Evolutionary conservation across 1,140 invertebrate genomes (phyloP).

Genomic region (Dinoponera quadriceps): DNA sequence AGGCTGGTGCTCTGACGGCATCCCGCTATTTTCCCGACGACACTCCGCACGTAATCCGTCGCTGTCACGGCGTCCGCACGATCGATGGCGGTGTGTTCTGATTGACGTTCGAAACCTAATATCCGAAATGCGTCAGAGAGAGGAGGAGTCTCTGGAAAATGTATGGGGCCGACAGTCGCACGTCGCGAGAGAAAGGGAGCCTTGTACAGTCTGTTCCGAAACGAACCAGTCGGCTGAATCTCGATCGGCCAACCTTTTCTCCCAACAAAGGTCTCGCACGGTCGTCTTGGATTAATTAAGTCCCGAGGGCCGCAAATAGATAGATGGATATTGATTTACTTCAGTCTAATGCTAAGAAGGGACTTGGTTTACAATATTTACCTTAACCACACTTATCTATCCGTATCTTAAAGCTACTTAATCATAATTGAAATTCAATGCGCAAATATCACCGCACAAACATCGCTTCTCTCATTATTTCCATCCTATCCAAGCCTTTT

Average conservation of each 20-base stretch:
- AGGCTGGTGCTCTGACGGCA: not conserved
- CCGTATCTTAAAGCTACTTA: too few relatives aligned
- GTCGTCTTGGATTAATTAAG: not conserved
- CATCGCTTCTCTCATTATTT: too few relatives aligned
- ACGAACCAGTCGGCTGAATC: not conserved
- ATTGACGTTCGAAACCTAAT: conserved; percentile 73
- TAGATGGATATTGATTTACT: too few relatives aligned
- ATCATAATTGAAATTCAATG: too few relatives aligned
- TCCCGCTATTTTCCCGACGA: conserved; percentile 50
- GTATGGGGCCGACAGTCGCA: conserved; percentile 48
- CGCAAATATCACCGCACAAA: too few relatives aligned
- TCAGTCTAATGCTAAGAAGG: too few relatives aligned
- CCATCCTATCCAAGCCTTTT: too few relatives aligned
- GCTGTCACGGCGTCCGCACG: conserved; percentile 49
- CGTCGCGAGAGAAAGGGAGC: conserved; percentile 43
- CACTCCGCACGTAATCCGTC: conserved; percentile 58
- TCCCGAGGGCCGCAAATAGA: not conserved
- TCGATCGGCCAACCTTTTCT: not conserved
- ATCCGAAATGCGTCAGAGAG: conserved; percentile 70
- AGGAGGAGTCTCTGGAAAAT: conserved; percentile 50
- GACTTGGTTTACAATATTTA: not conserved
- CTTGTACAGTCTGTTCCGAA: conserved; percentile 25
- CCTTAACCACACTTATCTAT: too few relatives aligned
- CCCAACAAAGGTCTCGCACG: not conserved
- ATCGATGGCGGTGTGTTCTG: conserved; percentile 62